phyloP scores from a whole-genome alignment of 2,797 vertebrate genomes.

The Aratinga solstitialis region DNA sequence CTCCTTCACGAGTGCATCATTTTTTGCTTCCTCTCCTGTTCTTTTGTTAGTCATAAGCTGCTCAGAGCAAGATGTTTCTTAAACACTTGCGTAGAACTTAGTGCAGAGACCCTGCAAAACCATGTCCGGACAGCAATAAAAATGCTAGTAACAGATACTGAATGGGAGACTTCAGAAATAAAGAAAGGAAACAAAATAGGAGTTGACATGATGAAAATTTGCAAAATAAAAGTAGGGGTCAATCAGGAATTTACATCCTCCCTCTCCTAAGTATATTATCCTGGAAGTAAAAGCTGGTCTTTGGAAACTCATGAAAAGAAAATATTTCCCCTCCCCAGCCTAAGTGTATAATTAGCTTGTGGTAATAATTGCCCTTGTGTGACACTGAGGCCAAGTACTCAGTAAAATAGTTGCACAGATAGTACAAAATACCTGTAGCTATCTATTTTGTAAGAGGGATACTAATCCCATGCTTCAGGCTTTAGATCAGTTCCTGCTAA shows the following conservation, averaged over 20 bases:
- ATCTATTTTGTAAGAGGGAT: background rate
- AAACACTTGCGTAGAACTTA: background rate
- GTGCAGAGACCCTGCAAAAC: background rate
- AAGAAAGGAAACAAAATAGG: background rate
- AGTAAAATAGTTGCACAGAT: background rate
- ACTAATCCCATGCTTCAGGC: background rate
- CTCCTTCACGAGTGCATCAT: background rate
- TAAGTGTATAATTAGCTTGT: background rate
- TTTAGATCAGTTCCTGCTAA: background rate
- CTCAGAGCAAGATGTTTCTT: background rate
- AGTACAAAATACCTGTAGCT: background rate
- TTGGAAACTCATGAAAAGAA: background rate
- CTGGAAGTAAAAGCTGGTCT: slow-evolving; percentile 1
- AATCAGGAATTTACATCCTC: background rate
- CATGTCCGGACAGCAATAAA: background rate
- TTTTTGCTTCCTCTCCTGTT: background rate
- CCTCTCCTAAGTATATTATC: background rate
- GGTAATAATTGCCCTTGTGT: background rate
- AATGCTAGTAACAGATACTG: background rate
- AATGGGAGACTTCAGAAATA: background rate
- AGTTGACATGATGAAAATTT: background rate
- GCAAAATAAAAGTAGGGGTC: background rate
- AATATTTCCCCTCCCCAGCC: background rate
- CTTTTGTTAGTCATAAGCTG: background rate
- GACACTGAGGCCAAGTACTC: background rate